Evolutionary conservation across 2,888 invertebrate species (phyloP).

Genomic region (Synergus umbraculus): DNA sequence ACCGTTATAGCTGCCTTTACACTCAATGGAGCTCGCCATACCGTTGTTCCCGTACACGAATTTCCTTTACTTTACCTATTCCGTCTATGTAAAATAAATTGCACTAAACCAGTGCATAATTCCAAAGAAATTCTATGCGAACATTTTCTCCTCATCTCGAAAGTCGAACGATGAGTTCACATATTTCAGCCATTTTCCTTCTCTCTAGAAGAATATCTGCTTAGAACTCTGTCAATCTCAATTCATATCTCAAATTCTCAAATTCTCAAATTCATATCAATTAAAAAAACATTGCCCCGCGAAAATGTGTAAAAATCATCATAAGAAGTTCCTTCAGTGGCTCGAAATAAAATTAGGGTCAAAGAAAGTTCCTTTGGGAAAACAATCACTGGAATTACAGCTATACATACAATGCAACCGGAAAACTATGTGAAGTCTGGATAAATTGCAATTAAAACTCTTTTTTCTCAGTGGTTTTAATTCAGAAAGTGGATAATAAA

Average conservation of each 20-base stretch:
- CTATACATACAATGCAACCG: neutral
- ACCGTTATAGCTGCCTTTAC: slow-evolving; percentile 74
- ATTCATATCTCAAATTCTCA: no score
- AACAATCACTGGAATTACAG: neutral
- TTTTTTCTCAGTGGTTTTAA: neutral
- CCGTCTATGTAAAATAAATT: slow-evolving; percentile 34
- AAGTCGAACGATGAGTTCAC: slow-evolving; percentile 30
- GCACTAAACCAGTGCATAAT: slow-evolving; percentile 34
- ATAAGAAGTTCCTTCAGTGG: neutral
- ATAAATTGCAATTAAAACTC: neutral
- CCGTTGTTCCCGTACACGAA: slow-evolving; percentile 74
- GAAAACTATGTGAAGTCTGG: no score
- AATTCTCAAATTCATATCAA: no score
- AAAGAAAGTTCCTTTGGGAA: neutral
- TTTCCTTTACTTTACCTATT: slow-evolving; percentile 61
- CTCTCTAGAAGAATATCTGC: neutral
- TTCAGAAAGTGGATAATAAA: neutral
- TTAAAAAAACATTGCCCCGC: neutral
- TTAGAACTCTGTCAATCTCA: no score
- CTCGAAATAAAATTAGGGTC: neutral
- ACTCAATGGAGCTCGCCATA: slow-evolving; percentile 73
- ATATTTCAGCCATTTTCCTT: neutral
- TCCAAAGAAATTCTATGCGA: slow-evolving; percentile 25
- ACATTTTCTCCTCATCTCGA: slow-evolving; percentile 21
- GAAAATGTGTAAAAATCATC: neutral